phyloP scores from a whole-genome alignment of 2,797 vertebrate species.

The Gadopsis marmoratus region DNA sequence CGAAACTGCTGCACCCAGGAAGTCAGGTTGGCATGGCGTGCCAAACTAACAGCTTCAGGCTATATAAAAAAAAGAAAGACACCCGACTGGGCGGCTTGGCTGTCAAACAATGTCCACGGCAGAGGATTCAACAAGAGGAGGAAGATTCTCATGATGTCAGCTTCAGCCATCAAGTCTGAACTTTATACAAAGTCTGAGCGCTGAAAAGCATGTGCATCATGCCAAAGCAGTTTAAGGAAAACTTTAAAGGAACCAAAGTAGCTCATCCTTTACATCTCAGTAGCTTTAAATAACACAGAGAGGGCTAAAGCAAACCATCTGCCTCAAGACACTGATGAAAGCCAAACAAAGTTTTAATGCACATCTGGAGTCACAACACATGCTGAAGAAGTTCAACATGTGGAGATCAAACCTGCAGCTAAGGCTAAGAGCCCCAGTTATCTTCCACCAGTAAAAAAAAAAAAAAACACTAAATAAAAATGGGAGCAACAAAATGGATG shows the following conservation, averaged over 20 bases:
- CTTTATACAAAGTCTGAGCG: background rate
- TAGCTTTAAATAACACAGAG: conserved; percentile 56
- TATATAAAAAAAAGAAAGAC: conserved; percentile 31
- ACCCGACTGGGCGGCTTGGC: conserved; percentile 22
- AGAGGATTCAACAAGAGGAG: conserved; percentile 10
- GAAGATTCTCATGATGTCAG: conserved; percentile 15
- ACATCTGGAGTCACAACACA: conserved; percentile 63
- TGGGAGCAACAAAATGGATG: conserved; percentile 67
- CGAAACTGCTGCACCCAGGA: conserved; percentile 31
- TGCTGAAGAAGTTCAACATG: conserved; percentile 60
- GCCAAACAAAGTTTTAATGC: conserved; percentile 56
- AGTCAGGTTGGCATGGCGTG: conserved; percentile 36
- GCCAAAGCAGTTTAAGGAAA: conserved; percentile 23
- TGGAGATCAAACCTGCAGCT: conserved; percentile 63
- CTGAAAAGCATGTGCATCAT: conserved; percentile 3
- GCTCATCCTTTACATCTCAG: conserved; percentile 37
- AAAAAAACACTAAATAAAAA: background rate
- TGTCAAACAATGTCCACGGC: conserved; percentile 2
- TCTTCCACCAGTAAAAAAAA: conserved; percentile 36
- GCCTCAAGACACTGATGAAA: conserved; percentile 47
- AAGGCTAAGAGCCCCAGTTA: conserved; percentile 35
- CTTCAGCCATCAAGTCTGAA: conserved; percentile 8
- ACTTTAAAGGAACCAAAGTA: conserved; percentile 10
- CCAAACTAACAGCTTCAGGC: conserved; percentile 46
- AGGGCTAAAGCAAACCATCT: conserved; percentile 57